Percentiles rank a stretch among this genome's conserved stretches.
phyloP scores from a whole-genome alignment of 1,140 invertebrate genomes.

The Calephelis nemesis region DNA sequence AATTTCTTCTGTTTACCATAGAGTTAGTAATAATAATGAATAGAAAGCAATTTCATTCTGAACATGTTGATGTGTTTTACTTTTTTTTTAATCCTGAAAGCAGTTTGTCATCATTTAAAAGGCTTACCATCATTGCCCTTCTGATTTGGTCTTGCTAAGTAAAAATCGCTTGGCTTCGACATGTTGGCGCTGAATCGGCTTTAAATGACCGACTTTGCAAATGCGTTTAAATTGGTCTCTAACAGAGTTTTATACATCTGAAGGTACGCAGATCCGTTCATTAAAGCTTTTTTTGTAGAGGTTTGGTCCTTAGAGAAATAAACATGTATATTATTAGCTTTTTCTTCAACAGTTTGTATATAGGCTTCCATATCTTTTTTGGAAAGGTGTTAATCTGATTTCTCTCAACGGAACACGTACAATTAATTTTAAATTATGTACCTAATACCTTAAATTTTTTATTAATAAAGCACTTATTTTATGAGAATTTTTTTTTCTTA shows the following conservation, averaged over 20 bases:
- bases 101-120: too few relatives aligned
- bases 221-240: conserved; percentile 4
- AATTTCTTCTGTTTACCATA: too few relatives aligned
- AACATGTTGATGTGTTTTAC: too few relatives aligned
- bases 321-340: conserved; percentile 8
- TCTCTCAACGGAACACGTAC: conserved; percentile 51
- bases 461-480: conserved; percentile 77
- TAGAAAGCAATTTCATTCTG: too few relatives aligned
- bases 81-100: too few relatives aligned
- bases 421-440: conserved; percentile 64
- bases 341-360: conserved; percentile 38
- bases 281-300: conserved; percentile 2
- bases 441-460: conserved; percentile 63
- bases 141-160: too few relatives aligned
- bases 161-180: too few relatives aligned
- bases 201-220: too few relatives aligned
- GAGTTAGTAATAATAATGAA: too few relatives aligned
- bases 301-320: conserved; percentile 4
- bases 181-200: too few relatives aligned
- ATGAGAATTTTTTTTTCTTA: conserved; percentile 54
- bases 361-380: conserved; percentile 33
- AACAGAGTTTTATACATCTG: background rate
- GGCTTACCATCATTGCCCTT: too few relatives aligned
- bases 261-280: background rate
- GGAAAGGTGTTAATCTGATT: conserved; percentile 31